phyloP scores from a whole-genome alignment of 2,888 invertebrate genomes.

The Himalopsyche kuldschensis region DNA sequence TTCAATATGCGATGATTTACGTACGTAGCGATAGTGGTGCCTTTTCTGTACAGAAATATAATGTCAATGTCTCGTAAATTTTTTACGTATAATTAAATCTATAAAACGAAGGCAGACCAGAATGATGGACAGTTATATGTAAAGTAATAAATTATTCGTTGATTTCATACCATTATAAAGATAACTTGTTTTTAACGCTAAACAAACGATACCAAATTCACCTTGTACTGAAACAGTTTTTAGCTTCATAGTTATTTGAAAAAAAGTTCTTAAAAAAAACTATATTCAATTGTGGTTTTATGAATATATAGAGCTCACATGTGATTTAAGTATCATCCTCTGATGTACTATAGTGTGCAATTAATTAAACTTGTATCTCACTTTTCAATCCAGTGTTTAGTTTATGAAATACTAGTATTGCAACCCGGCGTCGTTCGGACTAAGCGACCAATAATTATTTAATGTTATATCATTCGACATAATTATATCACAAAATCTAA shows the following conservation, averaged over 20 bases:
- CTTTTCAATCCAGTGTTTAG: no score
- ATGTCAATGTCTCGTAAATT: neutral
- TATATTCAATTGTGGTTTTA: no score
- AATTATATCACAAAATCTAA: no score
- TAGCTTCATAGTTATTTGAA: neutral
- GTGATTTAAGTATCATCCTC: no score
- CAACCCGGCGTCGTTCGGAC: no score
- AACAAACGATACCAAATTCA: neutral
- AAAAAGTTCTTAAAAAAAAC: no score
- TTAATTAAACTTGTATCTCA: no score
- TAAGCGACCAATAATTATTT: no score
- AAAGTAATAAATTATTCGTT: neutral
- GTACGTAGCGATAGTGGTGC: neutral
- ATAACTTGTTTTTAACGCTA: neutral
- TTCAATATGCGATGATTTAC: neutral
- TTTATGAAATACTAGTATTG: no score
- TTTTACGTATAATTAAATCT: neutral
- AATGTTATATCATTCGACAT: no score
- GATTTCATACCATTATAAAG: neutral
- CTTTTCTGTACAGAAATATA: neutral
- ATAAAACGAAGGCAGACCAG: neutral
- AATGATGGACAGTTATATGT: neutral
- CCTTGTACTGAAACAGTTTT: neutral
- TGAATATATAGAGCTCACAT: no score
- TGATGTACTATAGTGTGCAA: no score